Conservation (phyloP, 2,797 vertebrate genomes). For the Distichodus sexfasciatus region DNA sequence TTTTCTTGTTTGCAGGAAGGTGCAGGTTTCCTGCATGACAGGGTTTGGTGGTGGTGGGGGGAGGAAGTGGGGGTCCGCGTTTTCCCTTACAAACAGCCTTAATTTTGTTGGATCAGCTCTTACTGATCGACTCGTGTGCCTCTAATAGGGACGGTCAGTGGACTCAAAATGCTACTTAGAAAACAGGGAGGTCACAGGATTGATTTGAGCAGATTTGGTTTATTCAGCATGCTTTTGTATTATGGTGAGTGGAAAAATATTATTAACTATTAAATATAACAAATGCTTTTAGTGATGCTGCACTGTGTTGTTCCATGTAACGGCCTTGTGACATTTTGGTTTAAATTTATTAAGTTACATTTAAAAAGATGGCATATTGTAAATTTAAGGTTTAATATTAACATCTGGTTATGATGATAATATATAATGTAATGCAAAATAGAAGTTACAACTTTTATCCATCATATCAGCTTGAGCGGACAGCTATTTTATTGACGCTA, state of each 20-base stretch:
- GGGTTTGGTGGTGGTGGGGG: slow-evolving; percentile 48
- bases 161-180: not conserved
- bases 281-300: not conserved
- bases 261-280: not conserved
- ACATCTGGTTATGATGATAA: too few species aligned
- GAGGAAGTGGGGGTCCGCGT: slow-evolving; percentile 43
- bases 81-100: slow-evolving; percentile 5
- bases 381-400: too few species aligned
- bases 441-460: too few species aligned
- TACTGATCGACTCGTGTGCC: slow-evolving; percentile 8
- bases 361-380: too few species aligned
- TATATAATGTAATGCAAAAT: too few species aligned
- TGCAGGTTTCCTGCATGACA: slow-evolving; percentile 65
- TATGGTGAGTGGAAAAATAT: slow-evolving; percentile 33
- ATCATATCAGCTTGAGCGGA: too few species aligned
- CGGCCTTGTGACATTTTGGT: not conserved
- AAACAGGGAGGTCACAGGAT: not conserved
- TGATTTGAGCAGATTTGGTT: not conserved
- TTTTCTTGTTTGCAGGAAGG: slow-evolving; percentile 71
- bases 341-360: too few species aligned
- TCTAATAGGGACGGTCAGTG: not conserved
- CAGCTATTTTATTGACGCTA: too few species aligned
- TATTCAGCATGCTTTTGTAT: not conserved
- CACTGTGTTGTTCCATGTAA: not conserved
- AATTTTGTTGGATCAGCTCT: not conserved